Base-by-base conservation (phyloP, 2,113 vertebrate genomes). In the Anolis carolinensis region DNA sequence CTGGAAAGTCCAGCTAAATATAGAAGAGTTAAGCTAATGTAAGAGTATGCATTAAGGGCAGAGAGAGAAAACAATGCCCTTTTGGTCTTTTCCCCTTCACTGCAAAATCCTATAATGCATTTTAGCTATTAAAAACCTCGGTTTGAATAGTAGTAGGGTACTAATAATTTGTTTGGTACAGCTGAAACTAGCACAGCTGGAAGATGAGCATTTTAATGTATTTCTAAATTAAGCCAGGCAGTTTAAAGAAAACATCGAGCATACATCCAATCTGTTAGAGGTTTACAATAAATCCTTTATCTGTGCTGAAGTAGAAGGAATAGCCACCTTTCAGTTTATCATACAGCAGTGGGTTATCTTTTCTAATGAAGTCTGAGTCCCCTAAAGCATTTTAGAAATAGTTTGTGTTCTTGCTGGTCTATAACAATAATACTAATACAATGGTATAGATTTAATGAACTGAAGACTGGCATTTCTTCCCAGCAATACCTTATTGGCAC, bases 161-260 rank as follows among this genome's bases (percentile, higher is more conserved):
- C 90, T 95, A 93, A 96, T 95, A 92, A 95, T 94, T 91, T 89
- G 91, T 94, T 96, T 95, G 89, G 93, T 93, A 78, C 86, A 94
- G 93, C 94, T 94, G 92, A 96, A 96, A 92, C 86, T 81, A 93
- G 92, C 93, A 93, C 96, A 96, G 95, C 95, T 96, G 96, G 95
- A 90, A 91, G 93, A 95, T 94, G 94, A 96, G 88, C 89, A 88
- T 95, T 96, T 96, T 92, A 94, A 96, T 95, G 92, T 90, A 95
- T 95, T 95, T 96, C 95, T 94, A 96, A 94, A 96, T 96, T 95
- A 96, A 95, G 94, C 81, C 95, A 96, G 86, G 90, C 93, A 90
- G 87, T 95, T 95, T 94, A 94, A 95, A 93, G 92, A 95, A 96
- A 96, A 94, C 93, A 93, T 91, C 87, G 92, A 93, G 93, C 91